These are phyloP conservation scores for Centropristis striata DNA, from an alignment of 2,113 vertebrate genomes.

Conservation along the genomic window DNA sequence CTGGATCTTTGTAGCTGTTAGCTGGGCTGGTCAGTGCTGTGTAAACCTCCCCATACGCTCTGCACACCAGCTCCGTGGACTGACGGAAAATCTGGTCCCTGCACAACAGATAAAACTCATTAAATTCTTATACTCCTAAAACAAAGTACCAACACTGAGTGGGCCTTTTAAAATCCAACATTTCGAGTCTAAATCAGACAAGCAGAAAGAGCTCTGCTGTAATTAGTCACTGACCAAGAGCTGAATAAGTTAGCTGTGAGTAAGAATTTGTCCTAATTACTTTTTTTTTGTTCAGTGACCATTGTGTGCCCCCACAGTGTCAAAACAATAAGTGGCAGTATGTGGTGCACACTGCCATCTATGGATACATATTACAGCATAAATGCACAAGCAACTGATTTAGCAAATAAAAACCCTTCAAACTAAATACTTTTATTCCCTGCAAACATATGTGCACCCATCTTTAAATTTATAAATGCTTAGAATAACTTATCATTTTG, in stretches of 20 bases:
- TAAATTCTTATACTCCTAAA: neutral
- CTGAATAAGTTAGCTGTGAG: slow-evolving; percentile 39
- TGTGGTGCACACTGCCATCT: slow-evolving; percentile 82
- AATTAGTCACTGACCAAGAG: slow-evolving; percentile 37
- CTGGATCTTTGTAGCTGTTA: slow-evolving; percentile 91
- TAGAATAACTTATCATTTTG: neutral
- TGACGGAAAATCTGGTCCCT: slow-evolving; percentile 96
- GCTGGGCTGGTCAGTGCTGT: slow-evolving; percentile 89
- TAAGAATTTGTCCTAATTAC: slow-evolving; percentile 39
- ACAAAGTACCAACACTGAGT: neutral
- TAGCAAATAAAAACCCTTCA: neutral
- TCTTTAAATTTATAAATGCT: neutral
- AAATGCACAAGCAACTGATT: neutral
- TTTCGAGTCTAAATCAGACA: neutral
- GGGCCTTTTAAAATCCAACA: neutral
- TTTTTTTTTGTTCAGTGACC: slow-evolving; percentile 35
- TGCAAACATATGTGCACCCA: neutral
- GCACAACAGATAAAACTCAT: slow-evolving; percentile 45
- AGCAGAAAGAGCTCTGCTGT: neutral
- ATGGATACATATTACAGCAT: slow-evolving; percentile 56
- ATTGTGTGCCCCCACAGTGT: slow-evolving; percentile 28
- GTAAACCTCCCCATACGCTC: slow-evolving; percentile 93
- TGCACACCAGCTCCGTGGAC: slow-evolving; percentile 94
- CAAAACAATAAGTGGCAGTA: slow-evolving; percentile 38
- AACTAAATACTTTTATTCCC: neutral